Conservation (phyloP, 2,113 vertebrate genomes). For the Anhinga anhinga region DNA sequence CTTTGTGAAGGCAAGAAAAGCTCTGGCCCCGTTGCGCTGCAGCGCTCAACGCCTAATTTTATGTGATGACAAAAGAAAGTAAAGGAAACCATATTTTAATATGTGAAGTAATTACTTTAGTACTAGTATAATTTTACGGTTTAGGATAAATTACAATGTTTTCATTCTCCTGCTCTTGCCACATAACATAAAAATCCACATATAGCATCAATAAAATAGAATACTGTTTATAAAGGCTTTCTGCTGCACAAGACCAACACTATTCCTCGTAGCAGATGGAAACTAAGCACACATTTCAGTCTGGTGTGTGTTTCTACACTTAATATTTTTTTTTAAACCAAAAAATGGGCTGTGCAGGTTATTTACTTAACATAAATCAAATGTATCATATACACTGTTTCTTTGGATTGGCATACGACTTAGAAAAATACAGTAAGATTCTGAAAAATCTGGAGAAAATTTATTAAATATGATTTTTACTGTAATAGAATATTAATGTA, state of each 20-base stretch:
- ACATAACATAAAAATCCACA: slow-evolving; percentile 61
- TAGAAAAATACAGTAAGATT: slow-evolving; percentile 79
- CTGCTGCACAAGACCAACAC: slow-evolving; percentile 68
- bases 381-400: slow-evolving; percentile 72
- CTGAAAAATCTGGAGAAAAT: slow-evolving; percentile 76
- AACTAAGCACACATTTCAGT: slow-evolving; percentile 60
- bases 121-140: slow-evolving; percentile 45
- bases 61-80: slow-evolving; percentile 54
- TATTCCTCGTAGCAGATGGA: slow-evolving; percentile 56
- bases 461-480: slow-evolving; percentile 86
- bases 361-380: slow-evolving; percentile 84
- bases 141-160: slow-evolving; percentile 47
- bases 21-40: neutral
- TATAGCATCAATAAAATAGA: slow-evolving; percentile 71
- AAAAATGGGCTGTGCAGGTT: slow-evolving; percentile 69
- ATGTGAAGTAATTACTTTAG: slow-evolving; percentile 62
- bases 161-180: slow-evolving; percentile 40
- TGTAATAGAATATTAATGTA: slow-evolving; percentile 87
- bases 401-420: slow-evolving; percentile 74
- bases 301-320: slow-evolving; percentile 75
- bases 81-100: slow-evolving; percentile 37
- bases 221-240: slow-evolving; percentile 73
- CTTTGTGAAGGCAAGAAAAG: slow-evolving; percentile 61
- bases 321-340: slow-evolving; percentile 52
- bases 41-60: neutral